Evolutionary conservation across 2,888 invertebrate species (phyloP).

Genomic region (Drosophila engyochracea): DNA sequence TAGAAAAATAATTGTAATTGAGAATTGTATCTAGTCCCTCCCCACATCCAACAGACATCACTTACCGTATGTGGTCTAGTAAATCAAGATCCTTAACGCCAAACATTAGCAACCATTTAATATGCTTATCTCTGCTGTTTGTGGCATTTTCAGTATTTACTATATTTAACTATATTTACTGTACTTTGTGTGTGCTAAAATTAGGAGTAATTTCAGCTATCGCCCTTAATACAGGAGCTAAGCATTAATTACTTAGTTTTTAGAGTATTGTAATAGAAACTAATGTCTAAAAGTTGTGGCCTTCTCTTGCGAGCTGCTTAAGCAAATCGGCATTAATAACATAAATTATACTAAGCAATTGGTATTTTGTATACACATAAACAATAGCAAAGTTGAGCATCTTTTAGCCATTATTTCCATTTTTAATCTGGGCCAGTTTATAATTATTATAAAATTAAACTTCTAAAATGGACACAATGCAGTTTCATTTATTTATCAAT

Average conservation of each 20-base stretch:
- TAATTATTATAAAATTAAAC: not conserved
- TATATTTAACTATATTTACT: not conserved
- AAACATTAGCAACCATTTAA: conserved; percentile 36
- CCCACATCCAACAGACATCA: not conserved
- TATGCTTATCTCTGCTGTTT: conserved; percentile 15
- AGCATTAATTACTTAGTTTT: not conserved
- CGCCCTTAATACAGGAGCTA: not conserved
- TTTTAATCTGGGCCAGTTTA: not conserved
- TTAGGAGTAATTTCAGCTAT: not conserved
- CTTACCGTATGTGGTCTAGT: not conserved
- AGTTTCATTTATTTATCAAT: conserved; percentile 26
- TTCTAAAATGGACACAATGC: conserved; percentile 26
- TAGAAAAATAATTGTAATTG: conserved; percentile 76
- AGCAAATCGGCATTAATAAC: not conserved
- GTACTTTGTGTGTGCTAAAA: not conserved
- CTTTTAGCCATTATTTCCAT: not conserved
- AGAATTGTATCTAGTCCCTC: conserved; percentile 41
- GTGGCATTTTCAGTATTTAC: conserved; percentile 6
- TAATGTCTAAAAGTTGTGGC: not conserved
- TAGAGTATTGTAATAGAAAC: not conserved
- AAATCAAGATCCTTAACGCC: conserved; percentile 3
- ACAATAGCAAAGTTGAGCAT: not conserved
- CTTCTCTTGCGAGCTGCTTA: not conserved
- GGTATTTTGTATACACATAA: not conserved
- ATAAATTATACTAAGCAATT: not conserved